These are phyloP conservation scores for Zeugodacus cucurbitae DNA, from an alignment of 1,140 invertebrate genomes.

Conservation along the genomic window DNA sequence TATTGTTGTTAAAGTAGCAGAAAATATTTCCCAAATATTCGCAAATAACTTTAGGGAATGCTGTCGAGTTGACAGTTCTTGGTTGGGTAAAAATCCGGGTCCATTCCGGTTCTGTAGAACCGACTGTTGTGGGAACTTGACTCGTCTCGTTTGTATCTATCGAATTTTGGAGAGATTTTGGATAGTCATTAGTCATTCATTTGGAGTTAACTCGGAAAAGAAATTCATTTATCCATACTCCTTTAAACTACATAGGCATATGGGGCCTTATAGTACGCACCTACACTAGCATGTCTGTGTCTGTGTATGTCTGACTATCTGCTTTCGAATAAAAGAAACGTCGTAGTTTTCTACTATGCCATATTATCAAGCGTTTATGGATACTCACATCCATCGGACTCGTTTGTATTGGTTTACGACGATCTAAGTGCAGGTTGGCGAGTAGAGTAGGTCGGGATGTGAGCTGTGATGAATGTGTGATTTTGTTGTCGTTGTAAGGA, in stretches of 20 bases:
- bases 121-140: too few relatives aligned
- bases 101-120: too few relatives aligned
- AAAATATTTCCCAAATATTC: too few relatives aligned
- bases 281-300: neutral
- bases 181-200: too few relatives aligned
- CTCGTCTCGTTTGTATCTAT: too few relatives aligned
- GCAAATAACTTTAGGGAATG: too few relatives aligned
- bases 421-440: neutral
- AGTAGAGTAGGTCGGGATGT: constrained; percentile 15
- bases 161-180: neutral
- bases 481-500: neutral
- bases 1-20: too few relatives aligned
- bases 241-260: too few relatives aligned
- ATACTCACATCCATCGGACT: neutral
- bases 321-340: neutral
- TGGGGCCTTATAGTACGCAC: neutral
- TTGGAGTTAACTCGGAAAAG: too few relatives aligned
- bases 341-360: neutral
- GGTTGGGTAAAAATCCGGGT: too few relatives aligned
- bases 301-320: neutral
- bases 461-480: neutral
- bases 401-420: neutral
- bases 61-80: too few relatives aligned
- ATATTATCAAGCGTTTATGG: neutral
- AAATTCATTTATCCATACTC: too few relatives aligned